Conservation (phyloP, 1,140 invertebrate species). For the Drosophila nasuta region DNA sequence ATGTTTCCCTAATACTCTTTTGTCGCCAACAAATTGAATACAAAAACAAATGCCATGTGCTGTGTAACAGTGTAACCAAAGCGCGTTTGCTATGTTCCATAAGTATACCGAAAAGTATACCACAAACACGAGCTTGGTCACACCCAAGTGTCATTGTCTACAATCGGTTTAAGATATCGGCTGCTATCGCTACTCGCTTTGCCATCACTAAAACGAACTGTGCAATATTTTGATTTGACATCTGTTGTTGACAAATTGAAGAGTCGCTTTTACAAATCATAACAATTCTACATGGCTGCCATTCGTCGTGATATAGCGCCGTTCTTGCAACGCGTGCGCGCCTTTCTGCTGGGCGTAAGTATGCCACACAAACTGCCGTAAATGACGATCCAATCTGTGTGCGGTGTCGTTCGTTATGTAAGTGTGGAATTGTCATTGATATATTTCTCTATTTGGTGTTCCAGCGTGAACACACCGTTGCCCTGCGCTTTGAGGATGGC, state of each 20-base stretch:
- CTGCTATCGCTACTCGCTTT: not conserved
- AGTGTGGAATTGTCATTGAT: slow-evolving; percentile 27
- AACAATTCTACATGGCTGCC: slow-evolving; percentile 57
- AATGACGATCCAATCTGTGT: not conserved
- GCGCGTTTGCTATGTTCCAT: no score
- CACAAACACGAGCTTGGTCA: no score
- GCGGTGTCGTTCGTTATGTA: slow-evolving; percentile 58
- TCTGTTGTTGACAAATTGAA: slow-evolving; percentile 37
- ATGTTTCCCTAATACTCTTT: not conserved
- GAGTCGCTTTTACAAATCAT: slow-evolving; percentile 2
- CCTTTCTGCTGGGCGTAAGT: slow-evolving; percentile 88
- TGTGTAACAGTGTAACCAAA: not conserved
- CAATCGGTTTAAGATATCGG: no score
- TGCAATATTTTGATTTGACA: slow-evolving; percentile 43
- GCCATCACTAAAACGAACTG: slow-evolving; percentile 33
- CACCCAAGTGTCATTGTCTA: no score
- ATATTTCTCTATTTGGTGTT: slow-evolving; percentile 41
- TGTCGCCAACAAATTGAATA: not conserved
- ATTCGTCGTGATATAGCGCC: slow-evolving; percentile 87
- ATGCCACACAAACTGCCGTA: not conserved
- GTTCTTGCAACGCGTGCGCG: slow-evolving; percentile 86
- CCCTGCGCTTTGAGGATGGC: slow-evolving; percentile 88
- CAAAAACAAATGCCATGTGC: slow-evolving; percentile 49
- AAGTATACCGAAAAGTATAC: no score
- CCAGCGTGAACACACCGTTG: slow-evolving; percentile 87